These are phyloP conservation scores for Porites lobata DNA, from an alignment of 92 coral and sea anemone species.

Conservation along the genomic window DNA sequence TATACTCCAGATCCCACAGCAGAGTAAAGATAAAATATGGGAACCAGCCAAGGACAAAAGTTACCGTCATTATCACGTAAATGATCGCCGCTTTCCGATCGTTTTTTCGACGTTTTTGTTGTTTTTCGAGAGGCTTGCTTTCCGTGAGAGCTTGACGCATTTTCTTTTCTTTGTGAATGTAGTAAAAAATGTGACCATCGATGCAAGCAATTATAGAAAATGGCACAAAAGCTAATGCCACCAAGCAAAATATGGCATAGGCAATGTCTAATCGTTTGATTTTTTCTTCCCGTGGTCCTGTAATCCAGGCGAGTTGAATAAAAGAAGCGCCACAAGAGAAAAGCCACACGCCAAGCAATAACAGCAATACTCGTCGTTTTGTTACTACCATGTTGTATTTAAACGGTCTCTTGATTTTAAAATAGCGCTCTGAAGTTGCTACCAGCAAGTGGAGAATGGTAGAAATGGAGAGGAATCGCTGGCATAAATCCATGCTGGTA, in stretches of 20 bases:
- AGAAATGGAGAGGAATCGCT: conserved; percentile 74
- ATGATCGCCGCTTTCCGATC: conserved; percentile 66
- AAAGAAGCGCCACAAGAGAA: conserved; percentile 72
- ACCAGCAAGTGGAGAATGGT: conserved; percentile 84
- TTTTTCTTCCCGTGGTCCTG: background rate
- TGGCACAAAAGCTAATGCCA: conserved; percentile 64
- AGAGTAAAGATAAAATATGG: conserved; percentile 74
- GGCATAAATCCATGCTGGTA: conserved; percentile 78
- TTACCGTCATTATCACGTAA: conserved; percentile 70
- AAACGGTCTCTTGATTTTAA: conserved; percentile 77
- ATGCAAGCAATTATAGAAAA: conserved; percentile 60
- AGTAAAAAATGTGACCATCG: conserved; percentile 67
- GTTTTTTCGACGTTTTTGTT: conserved; percentile 40
- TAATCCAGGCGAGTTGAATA: conserved; percentile 68
- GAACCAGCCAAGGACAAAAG: conserved; percentile 79
- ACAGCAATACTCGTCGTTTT: conserved; percentile 52
- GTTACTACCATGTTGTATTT: conserved; percentile 68
- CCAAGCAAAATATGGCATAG: conserved; percentile 57
- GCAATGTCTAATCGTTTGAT: conserved; percentile 28
- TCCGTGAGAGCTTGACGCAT: conserved; percentile 31
- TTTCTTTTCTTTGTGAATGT: conserved; percentile 61
- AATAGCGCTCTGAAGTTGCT: conserved; percentile 82
- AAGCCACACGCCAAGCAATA: conserved; percentile 67
- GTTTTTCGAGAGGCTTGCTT: conserved; percentile 2
- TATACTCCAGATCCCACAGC: conserved; percentile 39